Conservation (phyloP, 53 echinoderm and acorn worm species). For the Echinometra lucunter region DNA sequence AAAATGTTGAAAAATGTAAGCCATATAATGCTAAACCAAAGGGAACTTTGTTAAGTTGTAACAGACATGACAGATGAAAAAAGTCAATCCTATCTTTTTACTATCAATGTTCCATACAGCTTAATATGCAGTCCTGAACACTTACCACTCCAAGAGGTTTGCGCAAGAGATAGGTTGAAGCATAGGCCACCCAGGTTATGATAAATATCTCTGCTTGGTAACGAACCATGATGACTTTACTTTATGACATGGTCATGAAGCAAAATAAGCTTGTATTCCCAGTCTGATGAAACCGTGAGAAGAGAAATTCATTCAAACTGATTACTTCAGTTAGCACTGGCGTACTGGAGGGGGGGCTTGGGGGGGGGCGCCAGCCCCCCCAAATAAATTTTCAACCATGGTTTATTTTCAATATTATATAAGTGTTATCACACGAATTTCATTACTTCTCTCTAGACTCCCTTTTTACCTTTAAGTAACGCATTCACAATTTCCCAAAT, state of each 20-base stretch:
- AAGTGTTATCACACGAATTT: too few relatives aligned
- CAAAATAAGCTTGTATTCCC: not conserved
- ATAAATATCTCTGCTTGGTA: conserved; percentile 70
- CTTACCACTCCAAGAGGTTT: conserved; percentile 87
- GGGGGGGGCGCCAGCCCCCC: too few relatives aligned
- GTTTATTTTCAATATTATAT: too few relatives aligned
- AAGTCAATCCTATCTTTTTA: not conserved
- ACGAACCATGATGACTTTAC: not conserved
- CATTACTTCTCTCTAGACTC: too few relatives aligned
- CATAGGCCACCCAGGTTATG: conserved; percentile 87
- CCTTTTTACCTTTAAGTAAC: too few relatives aligned
- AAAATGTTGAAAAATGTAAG: not conserved
- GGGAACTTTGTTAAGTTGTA: too few relatives aligned
- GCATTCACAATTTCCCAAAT: too few relatives aligned
- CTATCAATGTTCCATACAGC: not conserved
- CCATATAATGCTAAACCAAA: too few relatives aligned
- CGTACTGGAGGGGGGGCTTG: too few relatives aligned
- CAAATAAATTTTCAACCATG: too few relatives aligned
- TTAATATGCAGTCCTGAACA: not conserved
- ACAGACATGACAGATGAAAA: too few relatives aligned
- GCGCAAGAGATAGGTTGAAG: conserved; percentile 81
- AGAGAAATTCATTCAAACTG: not conserved
- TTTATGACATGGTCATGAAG: not conserved
- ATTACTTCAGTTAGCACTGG: too few relatives aligned
- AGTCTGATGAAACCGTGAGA: not conserved